Conservation (phyloP, 2,888 invertebrate species). For the Mycalesis mineus region DNA sequence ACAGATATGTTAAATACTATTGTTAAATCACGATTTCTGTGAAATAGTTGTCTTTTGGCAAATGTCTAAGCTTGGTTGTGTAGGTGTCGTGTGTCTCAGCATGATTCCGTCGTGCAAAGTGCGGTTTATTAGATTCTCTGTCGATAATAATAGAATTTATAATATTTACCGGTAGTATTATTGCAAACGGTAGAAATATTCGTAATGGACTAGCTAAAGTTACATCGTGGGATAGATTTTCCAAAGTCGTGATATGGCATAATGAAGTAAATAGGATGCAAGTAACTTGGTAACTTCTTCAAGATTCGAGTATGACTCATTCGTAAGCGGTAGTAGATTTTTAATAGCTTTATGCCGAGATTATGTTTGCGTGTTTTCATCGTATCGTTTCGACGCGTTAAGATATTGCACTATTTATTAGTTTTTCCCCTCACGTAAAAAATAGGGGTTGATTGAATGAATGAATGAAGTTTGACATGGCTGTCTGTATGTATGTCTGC, state of each 20-base stretch:
- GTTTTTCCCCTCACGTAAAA: too few relatives aligned
- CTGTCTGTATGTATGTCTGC: too few relatives aligned
- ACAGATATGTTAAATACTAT: too few relatives aligned
- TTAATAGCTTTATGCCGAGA: not conserved
- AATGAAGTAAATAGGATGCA: conserved; percentile 18
- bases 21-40: too few relatives aligned
- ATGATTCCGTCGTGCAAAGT: not conserved
- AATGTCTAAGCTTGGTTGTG: not conserved
- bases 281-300: conserved; percentile 2
- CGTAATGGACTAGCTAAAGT: conserved; percentile 4
- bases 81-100: not conserved
- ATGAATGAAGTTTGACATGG: too few relatives aligned
- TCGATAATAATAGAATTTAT: not conserved
- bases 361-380: too few relatives aligned
- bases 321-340: not conserved
- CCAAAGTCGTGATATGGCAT: conserved; percentile 28
- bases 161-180: not conserved
- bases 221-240: conserved; percentile 14
- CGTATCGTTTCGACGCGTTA: too few relatives aligned
- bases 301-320: not conserved
- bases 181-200: not conserved
- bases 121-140: not conserved
- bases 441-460: too few relatives aligned
- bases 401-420: too few relatives aligned
- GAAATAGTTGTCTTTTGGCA: too few relatives aligned